Evolutionary conservation across 2,888 invertebrate species (phyloP).

Genomic region (Tetramorium bicarinatum): DNA sequence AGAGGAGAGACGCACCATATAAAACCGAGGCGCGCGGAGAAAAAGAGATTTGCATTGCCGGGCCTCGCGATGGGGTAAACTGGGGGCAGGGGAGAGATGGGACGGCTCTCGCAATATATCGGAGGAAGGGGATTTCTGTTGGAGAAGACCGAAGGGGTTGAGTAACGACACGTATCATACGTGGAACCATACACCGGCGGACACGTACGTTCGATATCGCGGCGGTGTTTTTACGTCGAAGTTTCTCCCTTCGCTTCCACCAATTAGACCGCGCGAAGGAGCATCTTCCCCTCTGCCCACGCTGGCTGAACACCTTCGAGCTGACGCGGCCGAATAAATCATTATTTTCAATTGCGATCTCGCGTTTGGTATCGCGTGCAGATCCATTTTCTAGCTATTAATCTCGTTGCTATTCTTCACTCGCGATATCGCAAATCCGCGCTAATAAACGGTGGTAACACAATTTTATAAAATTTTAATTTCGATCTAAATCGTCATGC

Average conservation of each 20-base stretch:
- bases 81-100: slow-evolving; percentile 69
- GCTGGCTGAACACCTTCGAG: slow-evolving; percentile 47
- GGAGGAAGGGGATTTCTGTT: slow-evolving; percentile 70
- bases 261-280: slow-evolving; percentile 77
- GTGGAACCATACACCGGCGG: slow-evolving; percentile 79
- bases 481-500: neutral
- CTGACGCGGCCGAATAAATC: slow-evolving; percentile 25
- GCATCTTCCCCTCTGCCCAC: slow-evolving; percentile 53
- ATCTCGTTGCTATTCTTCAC: neutral
- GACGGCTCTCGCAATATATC: slow-evolving; percentile 64
- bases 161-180: slow-evolving; percentile 82
- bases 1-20: slow-evolving; percentile 80
- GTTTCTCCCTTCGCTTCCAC: slow-evolving; percentile 77
- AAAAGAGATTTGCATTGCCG: slow-evolving; percentile 84
- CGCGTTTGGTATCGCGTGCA: neutral
- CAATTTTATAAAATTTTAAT: neutral
- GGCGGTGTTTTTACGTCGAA: slow-evolving; percentile 77
- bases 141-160: slow-evolving; percentile 77
- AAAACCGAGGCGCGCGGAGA: slow-evolving; percentile 83
- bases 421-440: neutral
- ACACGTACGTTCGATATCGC: slow-evolving; percentile 83
- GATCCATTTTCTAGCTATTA: neutral
- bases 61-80: slow-evolving; percentile 70
- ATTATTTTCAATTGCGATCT: slow-evolving; percentile 36
- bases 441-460: neutral